Evolutionary conservation across 2,113 vertebrate species (phyloP).

Genomic region (zebrafish (Danio rerio)): GRCz12tu NC_133183.1:25108001-25108500

Average conservation of each 20-base stretch:
- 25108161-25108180: neutral
- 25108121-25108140: too few species aligned
- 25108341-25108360: too few species aligned
- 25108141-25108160: neutral
- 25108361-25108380: slow-evolving; percentile 67
- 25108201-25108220: slow-evolving; percentile 91
- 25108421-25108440: slow-evolving; percentile 86
- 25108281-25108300: neutral
- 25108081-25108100: too few species aligned
- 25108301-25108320: too few species aligned
- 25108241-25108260: slow-evolving; percentile 87
- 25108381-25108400: slow-evolving; percentile 88
- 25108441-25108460: slow-evolving; percentile 77
- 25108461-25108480: slow-evolving; percentile 86
- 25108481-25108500: slow-evolving; percentile 49
- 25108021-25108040: too few species aligned
- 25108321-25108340: too few species aligned
- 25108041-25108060: too few species aligned
- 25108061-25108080: too few species aligned
- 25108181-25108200: slow-evolving; percentile 78
- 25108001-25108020: too few species aligned
- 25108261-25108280: slow-evolving; percentile 87
- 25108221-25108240: slow-evolving; percentile 89
- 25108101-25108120: too few species aligned
- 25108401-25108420: slow-evolving; percentile 95